These are phyloP conservation scores for Rhabdomys dilectus DNA, from an alignment of 2,113 vertebrate species.

Conservation along the genomic window DNA sequence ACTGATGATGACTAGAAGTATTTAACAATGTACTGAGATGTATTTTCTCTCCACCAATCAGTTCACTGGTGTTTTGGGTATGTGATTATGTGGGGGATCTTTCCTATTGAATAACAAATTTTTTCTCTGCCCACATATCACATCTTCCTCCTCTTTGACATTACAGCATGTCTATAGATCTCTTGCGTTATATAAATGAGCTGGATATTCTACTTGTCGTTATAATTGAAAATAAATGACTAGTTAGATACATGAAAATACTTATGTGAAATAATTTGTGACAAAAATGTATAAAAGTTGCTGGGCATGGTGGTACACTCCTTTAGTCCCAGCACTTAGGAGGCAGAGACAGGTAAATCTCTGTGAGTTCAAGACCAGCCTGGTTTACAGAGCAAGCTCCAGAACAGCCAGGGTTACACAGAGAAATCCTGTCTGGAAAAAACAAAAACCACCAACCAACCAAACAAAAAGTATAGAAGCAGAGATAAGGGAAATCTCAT, in stretches of 20 bases:
- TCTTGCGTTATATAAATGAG: constrained; percentile 1
- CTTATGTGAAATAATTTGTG: constrained; percentile 54
- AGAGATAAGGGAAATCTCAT: constrained; percentile 17
- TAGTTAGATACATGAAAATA: constrained; percentile 42
- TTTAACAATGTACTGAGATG: constrained; percentile 36
- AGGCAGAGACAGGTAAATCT: too few relatives aligned
- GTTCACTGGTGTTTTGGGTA: constrained; percentile 44
- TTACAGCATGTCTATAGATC: not conserved
- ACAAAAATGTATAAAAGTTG: constrained; percentile 26
- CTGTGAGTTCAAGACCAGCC: too few relatives aligned
- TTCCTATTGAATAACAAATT: constrained; percentile 27
- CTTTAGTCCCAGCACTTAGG: too few relatives aligned
- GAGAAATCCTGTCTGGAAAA: too few relatives aligned
- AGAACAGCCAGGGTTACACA: too few relatives aligned
- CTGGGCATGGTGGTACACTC: too few relatives aligned
- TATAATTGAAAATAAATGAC: constrained; percentile 39
- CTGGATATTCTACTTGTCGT: constrained; percentile 14
- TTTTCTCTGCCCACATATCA: not conserved
- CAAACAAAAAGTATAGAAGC: too few relatives aligned
- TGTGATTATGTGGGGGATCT: constrained; percentile 38
- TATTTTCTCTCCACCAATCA: constrained; percentile 6
- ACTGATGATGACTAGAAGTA: constrained; percentile 24
- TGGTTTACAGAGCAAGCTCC: too few relatives aligned
- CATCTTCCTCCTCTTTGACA: not conserved
- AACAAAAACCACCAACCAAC: too few relatives aligned